A percentile compares a stretch with the other conserved stretches of the same genome.
Conservation (phyloP, 1,140 invertebrate genomes). For the Paraescarpia echinospica region DNA sequence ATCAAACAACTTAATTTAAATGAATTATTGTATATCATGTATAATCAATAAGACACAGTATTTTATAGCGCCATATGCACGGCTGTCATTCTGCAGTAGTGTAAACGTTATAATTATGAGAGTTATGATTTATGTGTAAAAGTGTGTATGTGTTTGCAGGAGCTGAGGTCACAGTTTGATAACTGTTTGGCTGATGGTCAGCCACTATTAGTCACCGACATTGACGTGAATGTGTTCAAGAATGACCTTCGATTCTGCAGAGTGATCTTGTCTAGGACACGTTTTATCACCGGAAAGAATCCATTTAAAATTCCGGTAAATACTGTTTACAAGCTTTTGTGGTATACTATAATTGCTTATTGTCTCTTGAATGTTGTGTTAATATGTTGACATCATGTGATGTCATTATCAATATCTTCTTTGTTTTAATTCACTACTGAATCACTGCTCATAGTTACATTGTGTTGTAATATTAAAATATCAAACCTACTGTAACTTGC, state of each 20-base stretch:
- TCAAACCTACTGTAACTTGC: too few species aligned
- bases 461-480: too few species aligned
- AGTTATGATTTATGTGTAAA: neutral
- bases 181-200: conserved; percentile 53
- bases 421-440: too few species aligned
- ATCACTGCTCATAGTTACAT: too few species aligned
- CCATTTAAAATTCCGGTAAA: conserved; percentile 56
- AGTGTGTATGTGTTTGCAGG: conserved; percentile 34
- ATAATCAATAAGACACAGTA: too few species aligned
- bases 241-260: conserved; percentile 46
- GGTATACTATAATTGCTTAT: neutral
- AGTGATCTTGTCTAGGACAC: conserved; percentile 44
- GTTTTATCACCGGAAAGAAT: conserved; percentile 49
- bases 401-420: too few species aligned
- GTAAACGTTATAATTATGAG: neutral
- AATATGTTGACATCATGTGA: neutral
- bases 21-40: neutral
- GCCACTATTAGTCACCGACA: conserved; percentile 53
- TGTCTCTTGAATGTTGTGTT: neutral
- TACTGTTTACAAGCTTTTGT: conserved; percentile 19
- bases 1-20: neutral
- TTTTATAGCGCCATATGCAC: too few species aligned
- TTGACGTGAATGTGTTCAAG: conserved; percentile 43
- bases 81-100: too few species aligned
- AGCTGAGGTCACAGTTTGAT: conserved; percentile 54